Percentiles rank a stretch among this genome's conserved stretches.
phyloP scores from a whole-genome alignment of 2,113 vertebrate species.

The Rhinoderma darwinii region DNA sequence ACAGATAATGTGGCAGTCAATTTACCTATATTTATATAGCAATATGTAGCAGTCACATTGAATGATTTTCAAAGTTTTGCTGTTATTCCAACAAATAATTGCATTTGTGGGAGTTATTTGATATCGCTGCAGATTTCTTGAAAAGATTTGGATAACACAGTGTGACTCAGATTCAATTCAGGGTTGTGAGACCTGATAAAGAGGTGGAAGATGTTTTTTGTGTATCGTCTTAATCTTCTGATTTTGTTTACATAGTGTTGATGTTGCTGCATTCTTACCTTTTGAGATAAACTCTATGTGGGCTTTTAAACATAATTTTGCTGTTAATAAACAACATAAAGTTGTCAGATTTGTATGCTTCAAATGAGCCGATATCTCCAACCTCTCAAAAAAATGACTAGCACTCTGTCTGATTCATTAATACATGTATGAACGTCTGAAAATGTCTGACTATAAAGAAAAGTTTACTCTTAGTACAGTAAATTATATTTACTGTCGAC shows the following conservation, averaged over 20 bases:
- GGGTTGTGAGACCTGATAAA: constrained; percentile 32
- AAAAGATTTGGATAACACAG: constrained; percentile 15
- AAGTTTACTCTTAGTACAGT: background rate
- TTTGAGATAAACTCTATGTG: constrained; percentile 14
- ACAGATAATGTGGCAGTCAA: background rate
- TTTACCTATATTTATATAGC: background rate
- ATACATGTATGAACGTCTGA: background rate
- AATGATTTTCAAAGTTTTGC: background rate
- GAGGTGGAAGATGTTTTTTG: background rate
- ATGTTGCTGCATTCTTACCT: constrained; percentile 20
- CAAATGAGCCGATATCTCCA: background rate
- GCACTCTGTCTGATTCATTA: background rate
- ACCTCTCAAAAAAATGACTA: background rate
- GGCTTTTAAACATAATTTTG: background rate
- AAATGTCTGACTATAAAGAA: background rate
- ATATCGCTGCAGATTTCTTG: background rate
- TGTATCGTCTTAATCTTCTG: constrained; percentile 22
- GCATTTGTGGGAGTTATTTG: constrained; percentile 22
- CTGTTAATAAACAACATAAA: constrained; percentile 18
- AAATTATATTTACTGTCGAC: background rate
- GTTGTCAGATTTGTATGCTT: constrained; percentile 5
- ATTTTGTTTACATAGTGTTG: constrained; percentile 32
- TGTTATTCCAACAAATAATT: constrained; percentile 9
- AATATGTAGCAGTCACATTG: background rate
- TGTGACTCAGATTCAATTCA: constrained; percentile 42